phyloP scores from a whole-genome alignment of 2,113 vertebrate genomes.

The Mirza zaza region DNA sequence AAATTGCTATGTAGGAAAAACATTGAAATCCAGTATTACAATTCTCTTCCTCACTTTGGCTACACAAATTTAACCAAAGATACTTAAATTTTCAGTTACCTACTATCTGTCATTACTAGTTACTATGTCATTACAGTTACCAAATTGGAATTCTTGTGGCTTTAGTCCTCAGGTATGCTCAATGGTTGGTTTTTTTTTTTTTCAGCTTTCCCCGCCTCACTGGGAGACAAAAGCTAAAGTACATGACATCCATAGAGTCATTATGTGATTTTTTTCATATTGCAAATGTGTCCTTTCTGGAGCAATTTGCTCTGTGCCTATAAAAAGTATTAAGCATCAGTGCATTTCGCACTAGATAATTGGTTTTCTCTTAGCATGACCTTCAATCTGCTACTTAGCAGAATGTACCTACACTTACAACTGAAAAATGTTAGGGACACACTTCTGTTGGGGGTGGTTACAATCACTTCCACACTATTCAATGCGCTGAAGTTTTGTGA shows the following conservation, averaged over 20 bases:
- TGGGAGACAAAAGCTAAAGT: background rate
- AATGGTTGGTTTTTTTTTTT: background rate
- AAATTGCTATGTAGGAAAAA: background rate
- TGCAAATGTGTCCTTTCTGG: background rate
- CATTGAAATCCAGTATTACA: background rate
- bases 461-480: background rate
- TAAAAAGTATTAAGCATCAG: constrained; percentile 1
- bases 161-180: background rate
- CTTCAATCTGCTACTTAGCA: background rate
- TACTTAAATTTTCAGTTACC: background rate
- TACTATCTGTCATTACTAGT: background rate
- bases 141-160: background rate
- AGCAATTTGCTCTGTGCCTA: constrained; percentile 11
- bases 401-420: background rate
- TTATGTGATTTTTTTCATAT: background rate
- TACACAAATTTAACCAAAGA: background rate
- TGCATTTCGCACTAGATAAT: constrained; percentile 42
- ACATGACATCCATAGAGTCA: background rate
- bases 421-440: background rate
- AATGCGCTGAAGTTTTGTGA: background rate
- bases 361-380: constrained; percentile 29
- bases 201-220: background rate
- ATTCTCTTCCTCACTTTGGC: background rate
- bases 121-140: background rate
- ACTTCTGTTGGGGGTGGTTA: background rate